Evolutionary conservation across 2,113 vertebrate species (phyloP).

Genomic region (Anser brachyrhynchus): DNA sequence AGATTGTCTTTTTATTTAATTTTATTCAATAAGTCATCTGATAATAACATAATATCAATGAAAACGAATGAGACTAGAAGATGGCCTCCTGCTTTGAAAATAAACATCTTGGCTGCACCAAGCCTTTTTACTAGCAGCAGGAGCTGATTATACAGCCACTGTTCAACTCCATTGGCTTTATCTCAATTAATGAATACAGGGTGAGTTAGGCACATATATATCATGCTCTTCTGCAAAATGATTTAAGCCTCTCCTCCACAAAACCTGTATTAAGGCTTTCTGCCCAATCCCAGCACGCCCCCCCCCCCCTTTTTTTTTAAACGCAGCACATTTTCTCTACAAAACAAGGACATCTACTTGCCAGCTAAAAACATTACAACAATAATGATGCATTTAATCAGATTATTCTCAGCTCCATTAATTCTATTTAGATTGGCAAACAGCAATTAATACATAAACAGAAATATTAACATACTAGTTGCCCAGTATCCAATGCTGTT

Average conservation of each 20-base stretch:
- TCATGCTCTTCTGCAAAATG: slow-evolving; percentile 23
- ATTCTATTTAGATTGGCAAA: slow-evolving; percentile 43
- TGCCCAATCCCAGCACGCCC: too few relatives aligned
- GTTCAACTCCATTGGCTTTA: slow-evolving; percentile 46
- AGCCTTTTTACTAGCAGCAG: slow-evolving; percentile 41
- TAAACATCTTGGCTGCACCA: slow-evolving; percentile 45
- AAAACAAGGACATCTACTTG: slow-evolving; percentile 5
- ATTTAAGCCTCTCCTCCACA: slow-evolving; percentile 17
- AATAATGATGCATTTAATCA: slow-evolving; percentile 53
- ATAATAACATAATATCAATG: slow-evolving; percentile 31
- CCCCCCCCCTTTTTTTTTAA: background rate
- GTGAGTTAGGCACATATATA: slow-evolving; percentile 2
- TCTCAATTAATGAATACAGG: slow-evolving; percentile 51
- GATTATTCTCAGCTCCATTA: slow-evolving; percentile 59
- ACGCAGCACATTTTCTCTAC: background rate
- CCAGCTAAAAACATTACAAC: slow-evolving; percentile 30
- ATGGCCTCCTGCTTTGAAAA: slow-evolving; percentile 64
- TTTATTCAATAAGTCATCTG: slow-evolving; percentile 34
- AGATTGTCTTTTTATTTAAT: slow-evolving; percentile 38
- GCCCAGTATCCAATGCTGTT: background rate
- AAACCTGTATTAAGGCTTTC: slow-evolving; percentile 2
- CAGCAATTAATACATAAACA: slow-evolving; percentile 48
- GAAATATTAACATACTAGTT: slow-evolving; percentile 24
- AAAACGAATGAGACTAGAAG: slow-evolving; percentile 1
- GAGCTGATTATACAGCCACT: slow-evolving; percentile 36